These are phyloP conservation scores for Lasioglossum oenotherae DNA, from an alignment of 2,888 invertebrate genomes.

Conservation along the genomic window DNA sequence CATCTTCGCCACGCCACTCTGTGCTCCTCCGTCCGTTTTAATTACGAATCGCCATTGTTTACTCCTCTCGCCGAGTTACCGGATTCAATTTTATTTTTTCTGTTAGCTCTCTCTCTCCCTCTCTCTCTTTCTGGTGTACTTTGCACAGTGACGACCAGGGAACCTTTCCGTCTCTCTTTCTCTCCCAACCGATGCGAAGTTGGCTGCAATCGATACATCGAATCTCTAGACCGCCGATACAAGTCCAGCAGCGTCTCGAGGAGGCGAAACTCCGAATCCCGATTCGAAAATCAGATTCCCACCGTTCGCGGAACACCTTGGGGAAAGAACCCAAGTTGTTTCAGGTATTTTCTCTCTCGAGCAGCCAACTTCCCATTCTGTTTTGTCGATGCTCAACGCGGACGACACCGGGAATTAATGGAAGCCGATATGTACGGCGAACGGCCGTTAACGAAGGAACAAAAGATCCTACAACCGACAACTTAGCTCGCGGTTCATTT, in stretches of 20 bases:
- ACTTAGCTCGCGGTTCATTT: not conserved
- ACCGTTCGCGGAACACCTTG: not conserved
- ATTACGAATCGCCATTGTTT: slow-evolving; percentile 57
- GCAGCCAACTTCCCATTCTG: not conserved
- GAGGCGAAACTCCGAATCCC: not conserved
- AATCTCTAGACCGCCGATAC: slow-evolving; percentile 4
- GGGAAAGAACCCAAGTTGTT: not conserved
- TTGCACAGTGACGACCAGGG: not conserved
- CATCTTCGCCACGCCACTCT: slow-evolving; percentile 32
- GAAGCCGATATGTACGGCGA: not conserved
- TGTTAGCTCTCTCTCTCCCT: not conserved
- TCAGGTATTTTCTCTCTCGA: not conserved
- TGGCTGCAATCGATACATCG: slow-evolving; percentile 46
- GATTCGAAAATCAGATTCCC: not conserved
- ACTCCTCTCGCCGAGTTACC: slow-evolving; percentile 14
- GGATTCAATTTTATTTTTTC: slow-evolving; percentile 49
- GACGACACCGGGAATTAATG: not conserved
- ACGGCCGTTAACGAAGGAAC: not conserved
- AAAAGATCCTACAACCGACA: not conserved
- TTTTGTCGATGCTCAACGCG: not conserved
- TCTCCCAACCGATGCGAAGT: no score
- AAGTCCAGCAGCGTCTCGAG: not conserved
- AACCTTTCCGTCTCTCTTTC: not conserved
- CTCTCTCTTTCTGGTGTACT: not conserved
- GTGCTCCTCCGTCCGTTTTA: slow-evolving; percentile 53